A percentile compares a stretch with the other conserved stretches of the same genome.
Conservation (phyloP, 2,797 vertebrate genomes). For the Taenioides sp. region DNA sequence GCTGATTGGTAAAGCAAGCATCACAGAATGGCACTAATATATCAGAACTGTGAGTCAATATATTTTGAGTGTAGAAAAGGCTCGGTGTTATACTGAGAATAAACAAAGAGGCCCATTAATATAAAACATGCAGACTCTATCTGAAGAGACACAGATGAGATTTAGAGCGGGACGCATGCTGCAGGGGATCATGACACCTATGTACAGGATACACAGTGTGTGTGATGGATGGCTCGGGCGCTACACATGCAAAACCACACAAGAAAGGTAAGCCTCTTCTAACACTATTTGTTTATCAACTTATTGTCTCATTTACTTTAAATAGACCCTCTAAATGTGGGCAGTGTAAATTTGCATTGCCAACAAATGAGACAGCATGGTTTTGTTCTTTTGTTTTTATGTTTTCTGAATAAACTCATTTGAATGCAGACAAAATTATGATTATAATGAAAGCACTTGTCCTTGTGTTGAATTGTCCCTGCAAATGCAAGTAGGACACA, state of each 20-base stretch:
- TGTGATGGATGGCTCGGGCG: slow-evolving; percentile 40
- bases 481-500: not conserved
- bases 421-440: not conserved
- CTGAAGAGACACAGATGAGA: slow-evolving; percentile 24
- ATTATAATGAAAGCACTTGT: not conserved
- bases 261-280: slow-evolving; percentile 38
- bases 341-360: not conserved
- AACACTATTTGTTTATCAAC: slow-evolving; percentile 5
- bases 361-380: not conserved
- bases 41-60: slow-evolving; percentile 18
- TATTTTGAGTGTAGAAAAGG: slow-evolving; percentile 21
- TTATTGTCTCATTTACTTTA: not conserved
- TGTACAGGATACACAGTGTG: slow-evolving; percentile 30
- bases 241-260: slow-evolving; percentile 38
- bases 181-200: slow-evolving; percentile 50
- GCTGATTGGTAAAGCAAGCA: slow-evolving; percentile 40
- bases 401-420: not conserved
- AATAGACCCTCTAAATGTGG: not conserved
- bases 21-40: not conserved
- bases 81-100: slow-evolving; percentile 21
- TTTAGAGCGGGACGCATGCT: slow-evolving; percentile 28
- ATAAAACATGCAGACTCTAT: slow-evolving; percentile 20
- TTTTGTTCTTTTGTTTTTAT: not conserved
- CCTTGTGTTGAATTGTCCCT: not conserved
- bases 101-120: slow-evolving; percentile 39